phyloP scores from a whole-genome alignment of 2,797 vertebrate species.

The Pangasius mekongensis region DNA sequence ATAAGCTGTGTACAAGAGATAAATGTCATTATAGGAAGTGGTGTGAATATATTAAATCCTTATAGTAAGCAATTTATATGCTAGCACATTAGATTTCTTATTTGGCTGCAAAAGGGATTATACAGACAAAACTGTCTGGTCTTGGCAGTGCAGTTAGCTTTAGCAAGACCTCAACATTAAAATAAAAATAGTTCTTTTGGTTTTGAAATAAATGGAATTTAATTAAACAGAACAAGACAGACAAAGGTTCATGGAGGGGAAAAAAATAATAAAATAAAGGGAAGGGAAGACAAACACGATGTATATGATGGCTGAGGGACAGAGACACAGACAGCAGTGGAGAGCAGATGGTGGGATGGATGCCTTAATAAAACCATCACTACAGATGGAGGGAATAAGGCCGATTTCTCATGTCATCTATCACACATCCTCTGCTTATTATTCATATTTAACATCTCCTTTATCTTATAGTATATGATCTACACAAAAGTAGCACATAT shows the following conservation, averaged over 20 bases:
- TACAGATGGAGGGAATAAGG: constrained; percentile 12
- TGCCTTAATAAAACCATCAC: constrained; percentile 9
- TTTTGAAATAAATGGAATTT: neutral
- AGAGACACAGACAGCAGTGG: neutral
- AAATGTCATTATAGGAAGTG: constrained; percentile 21
- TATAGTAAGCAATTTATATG: neutral
- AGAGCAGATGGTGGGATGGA: constrained; percentile 24
- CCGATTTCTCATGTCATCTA: neutral
- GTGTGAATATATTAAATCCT: neutral
- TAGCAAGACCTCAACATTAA: neutral
- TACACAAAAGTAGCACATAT: neutral
- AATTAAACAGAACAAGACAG: neutral
- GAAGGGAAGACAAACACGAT: neutral
- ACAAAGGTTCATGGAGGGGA: neutral
- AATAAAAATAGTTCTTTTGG: neutral
- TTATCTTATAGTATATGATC: neutral
- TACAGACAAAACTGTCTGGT: neutral
- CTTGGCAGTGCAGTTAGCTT: neutral
- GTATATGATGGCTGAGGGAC: neutral
- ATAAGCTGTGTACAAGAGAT: constrained; percentile 13
- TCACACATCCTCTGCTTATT: constrained; percentile 2
- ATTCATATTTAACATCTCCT: neutral
- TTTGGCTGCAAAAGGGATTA: neutral
- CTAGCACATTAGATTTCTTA: neutral
- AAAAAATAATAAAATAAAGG: neutral